Conservation (phyloP, 2,888 invertebrate species). For the Synergus gifuensis region DNA sequence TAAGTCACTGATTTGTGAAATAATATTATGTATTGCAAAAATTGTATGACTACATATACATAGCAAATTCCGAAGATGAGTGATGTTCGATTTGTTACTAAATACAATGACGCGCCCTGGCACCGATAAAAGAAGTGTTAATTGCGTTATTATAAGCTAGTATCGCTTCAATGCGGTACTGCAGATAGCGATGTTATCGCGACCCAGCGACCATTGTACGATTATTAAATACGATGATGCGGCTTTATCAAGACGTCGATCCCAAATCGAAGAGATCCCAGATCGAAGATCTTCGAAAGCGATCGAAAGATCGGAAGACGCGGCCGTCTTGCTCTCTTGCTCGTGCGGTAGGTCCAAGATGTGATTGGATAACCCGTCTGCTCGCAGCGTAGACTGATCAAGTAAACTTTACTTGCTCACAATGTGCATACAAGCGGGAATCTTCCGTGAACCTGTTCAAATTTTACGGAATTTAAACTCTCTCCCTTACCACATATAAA, state of each 20-base stretch:
- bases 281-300: neutral
- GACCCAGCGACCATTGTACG: constrained; percentile 69
- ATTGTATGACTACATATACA: constrained; percentile 48
- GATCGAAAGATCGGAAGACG: constrained; percentile 49
- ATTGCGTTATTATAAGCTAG: constrained; percentile 72
- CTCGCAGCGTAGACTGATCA: constrained; percentile 27
- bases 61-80: constrained; percentile 54
- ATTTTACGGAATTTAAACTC: no score
- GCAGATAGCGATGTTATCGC: constrained; percentile 68
- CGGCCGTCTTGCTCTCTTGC: constrained; percentile 46
- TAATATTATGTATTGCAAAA: constrained; percentile 33
- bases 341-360: constrained; percentile 53
- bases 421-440: no score
- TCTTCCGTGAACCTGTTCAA: no score
- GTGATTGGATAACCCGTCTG: constrained; percentile 48
- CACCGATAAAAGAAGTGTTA: constrained; percentile 73
- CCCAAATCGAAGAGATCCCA: constrained; percentile 54
- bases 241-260: constrained; percentile 70
- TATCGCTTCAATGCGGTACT: constrained; percentile 52
- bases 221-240: constrained; percentile 77
- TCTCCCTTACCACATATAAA: no score
- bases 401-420: no score
- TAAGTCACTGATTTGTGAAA: no score
- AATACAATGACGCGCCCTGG: constrained; percentile 58
- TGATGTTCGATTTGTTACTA: constrained; percentile 59